These are phyloP conservation scores for Aphelenchoides avenae DNA, from an alignment of 1,140 invertebrate genomes.

Conservation along the genomic window DNA sequence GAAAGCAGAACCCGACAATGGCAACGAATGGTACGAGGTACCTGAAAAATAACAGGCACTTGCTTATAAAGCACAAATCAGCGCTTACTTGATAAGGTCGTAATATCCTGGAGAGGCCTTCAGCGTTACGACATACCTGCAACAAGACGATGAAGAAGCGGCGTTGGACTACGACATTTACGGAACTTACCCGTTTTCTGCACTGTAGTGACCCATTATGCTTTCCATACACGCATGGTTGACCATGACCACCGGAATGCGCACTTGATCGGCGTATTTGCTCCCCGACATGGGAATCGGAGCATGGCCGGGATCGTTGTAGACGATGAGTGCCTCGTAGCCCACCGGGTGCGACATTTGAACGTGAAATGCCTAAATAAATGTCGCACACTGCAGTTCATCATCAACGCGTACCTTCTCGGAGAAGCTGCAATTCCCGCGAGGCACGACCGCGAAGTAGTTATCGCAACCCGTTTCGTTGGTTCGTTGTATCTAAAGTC, in stretches of 20 bases:
- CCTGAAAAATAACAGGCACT: slow-evolving; percentile 1
- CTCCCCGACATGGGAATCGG: slow-evolving; percentile 55
- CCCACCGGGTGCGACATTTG: slow-evolving; percentile 32
- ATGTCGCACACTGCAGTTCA: not conserved
- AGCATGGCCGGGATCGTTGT: slow-evolving; percentile 32
- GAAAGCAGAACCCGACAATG: slow-evolving; percentile 55
- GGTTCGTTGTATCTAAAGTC: slow-evolving; percentile 7
- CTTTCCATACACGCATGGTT: slow-evolving; percentile 49
- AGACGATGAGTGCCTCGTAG: slow-evolving; percentile 51
- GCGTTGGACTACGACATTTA: slow-evolving; percentile 4
- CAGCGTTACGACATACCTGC: slow-evolving; percentile 49
- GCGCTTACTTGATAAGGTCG: slow-evolving; percentile 50
- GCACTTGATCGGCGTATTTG: slow-evolving; percentile 42
- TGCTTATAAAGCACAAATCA: slow-evolving; percentile 9
- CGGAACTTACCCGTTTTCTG: slow-evolving; percentile 39
- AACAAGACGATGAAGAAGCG: no score
- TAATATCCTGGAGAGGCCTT: slow-evolving; percentile 57
- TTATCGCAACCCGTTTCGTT: slow-evolving; percentile 30
- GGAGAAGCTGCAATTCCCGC: slow-evolving; percentile 55
- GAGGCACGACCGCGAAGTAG: slow-evolving; percentile 50
- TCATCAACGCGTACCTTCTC: slow-evolving; percentile 35
- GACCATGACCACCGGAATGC: slow-evolving; percentile 57
- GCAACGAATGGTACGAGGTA: slow-evolving; percentile 56
- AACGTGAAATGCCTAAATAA: slow-evolving; percentile 46
- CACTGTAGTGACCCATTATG: slow-evolving; percentile 41